Percentiles rank a stretch among this genome's conserved stretches.
Conservation (phyloP, 2,113 vertebrate species). For the Vidua chalybeata region DNA sequence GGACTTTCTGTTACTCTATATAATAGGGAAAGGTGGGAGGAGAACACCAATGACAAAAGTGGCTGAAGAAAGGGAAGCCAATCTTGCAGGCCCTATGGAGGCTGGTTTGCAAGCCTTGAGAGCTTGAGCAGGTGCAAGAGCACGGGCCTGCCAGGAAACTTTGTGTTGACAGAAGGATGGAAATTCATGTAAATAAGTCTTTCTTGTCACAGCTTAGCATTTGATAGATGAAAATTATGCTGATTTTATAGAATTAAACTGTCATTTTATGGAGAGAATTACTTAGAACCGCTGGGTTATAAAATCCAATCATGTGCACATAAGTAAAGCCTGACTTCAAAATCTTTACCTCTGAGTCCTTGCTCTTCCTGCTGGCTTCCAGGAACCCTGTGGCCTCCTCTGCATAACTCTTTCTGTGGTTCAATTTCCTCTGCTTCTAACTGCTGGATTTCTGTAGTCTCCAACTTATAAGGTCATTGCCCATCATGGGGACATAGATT, state of each 20-base stretch:
- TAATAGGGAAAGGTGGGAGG: background rate
- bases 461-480: background rate
- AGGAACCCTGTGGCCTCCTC: background rate
- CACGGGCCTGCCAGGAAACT: background rate
- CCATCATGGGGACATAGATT: background rate
- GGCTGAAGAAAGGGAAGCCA: background rate
- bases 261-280: slow-evolving; percentile 4
- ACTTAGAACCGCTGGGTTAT: background rate
- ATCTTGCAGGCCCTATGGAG: rapidly evolving
- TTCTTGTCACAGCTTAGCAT: background rate
- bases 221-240: background rate
- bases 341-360: background rate
- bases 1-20: background rate
- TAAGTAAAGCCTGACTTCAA: background rate
- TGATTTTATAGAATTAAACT: slow-evolving; percentile 33
- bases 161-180: background rate
- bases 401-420: background rate
- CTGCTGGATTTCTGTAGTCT: background rate
- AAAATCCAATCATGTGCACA: background rate
- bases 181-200: slow-evolving; percentile 28
- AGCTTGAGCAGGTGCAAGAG: background rate
- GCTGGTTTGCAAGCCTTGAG: background rate
- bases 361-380: background rate
- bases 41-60: background rate
- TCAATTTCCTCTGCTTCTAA: background rate